Conservation (phyloP, 2,797 vertebrate genomes). For the Macrochelys suwanniensis region DNA sequence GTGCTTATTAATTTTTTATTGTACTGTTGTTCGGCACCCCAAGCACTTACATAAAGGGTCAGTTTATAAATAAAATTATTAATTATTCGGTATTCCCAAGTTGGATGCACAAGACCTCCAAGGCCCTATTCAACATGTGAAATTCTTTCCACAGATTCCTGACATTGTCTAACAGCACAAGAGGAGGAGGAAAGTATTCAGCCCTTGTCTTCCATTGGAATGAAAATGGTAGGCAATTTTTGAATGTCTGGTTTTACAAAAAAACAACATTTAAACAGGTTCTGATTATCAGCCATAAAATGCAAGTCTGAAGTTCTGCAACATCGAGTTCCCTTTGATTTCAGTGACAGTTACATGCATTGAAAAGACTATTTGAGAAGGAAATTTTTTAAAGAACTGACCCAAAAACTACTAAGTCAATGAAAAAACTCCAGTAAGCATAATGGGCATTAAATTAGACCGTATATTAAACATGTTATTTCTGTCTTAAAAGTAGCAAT, state of each 20-base stretch:
- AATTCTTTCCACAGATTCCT: background rate
- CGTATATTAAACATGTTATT: conserved; percentile 2
- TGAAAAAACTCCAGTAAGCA: background rate
- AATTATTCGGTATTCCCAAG: background rate
- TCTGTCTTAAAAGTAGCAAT: background rate
- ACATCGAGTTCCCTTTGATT: background rate
- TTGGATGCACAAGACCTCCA: background rate
- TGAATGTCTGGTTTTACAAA: background rate
- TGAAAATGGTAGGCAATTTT: background rate
- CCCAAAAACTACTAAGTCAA: conserved; percentile 39
- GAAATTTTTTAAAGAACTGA: conserved; percentile 22
- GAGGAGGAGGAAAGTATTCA: conserved; percentile 16
- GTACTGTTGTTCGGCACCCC: background rate
- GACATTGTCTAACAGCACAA: background rate
- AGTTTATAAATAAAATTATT: conserved; percentile 18
- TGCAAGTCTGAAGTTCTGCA: background rate
- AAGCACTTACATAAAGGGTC: background rate
- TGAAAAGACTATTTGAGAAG: conserved; percentile 26
- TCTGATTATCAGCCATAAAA: background rate
- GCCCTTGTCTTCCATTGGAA: conserved; percentile 12
- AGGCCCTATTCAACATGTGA: background rate
- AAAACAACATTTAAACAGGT: background rate
- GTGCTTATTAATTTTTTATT: background rate
- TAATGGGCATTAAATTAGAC: background rate
- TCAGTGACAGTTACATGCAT: background rate